A percentile compares a stretch with the other conserved stretches of the same genome.
Conservation (phyloP, 2,888 invertebrate species). For the Tipula vernalis region DNA sequence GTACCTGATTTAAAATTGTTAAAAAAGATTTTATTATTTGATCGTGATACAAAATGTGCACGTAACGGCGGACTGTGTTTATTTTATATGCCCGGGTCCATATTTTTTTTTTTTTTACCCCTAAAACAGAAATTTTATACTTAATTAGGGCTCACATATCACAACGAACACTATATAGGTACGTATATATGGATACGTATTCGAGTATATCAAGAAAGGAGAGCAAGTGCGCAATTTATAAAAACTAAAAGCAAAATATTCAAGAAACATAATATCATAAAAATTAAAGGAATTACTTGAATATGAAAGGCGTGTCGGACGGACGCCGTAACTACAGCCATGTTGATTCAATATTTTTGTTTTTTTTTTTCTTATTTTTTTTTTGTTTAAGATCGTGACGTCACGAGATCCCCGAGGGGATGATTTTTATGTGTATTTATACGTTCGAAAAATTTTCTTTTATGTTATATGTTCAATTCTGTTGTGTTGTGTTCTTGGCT, state of each 20-base stretch:
- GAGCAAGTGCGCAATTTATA: background rate
- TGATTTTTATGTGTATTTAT: conserved; percentile 7
- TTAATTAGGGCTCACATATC: background rate
- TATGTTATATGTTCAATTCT: background rate
- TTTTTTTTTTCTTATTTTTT: background rate
- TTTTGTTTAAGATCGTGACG: conserved; percentile 12
- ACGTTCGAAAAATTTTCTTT: background rate
- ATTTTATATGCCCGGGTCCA: background rate
- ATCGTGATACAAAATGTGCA: background rate
- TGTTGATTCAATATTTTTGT: background rate
- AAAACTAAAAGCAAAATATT: background rate
- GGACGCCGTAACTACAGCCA: conserved; percentile 11
- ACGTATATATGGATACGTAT: background rate
- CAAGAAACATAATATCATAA: background rate
- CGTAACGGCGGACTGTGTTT: background rate
- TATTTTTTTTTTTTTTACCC: background rate
- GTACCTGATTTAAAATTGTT: background rate
- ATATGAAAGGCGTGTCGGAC: conserved; percentile 10
- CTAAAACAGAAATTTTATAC: background rate
- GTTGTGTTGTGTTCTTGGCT: background rate
- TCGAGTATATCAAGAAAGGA: background rate
- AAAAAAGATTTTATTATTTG: background rate
- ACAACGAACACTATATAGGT: background rate
- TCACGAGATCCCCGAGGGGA: conserved; percentile 14
- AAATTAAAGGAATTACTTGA: background rate